These are phyloP conservation scores for Hedya salicella DNA, from an alignment of 2,888 invertebrate species.

Conservation along the genomic window DNA sequence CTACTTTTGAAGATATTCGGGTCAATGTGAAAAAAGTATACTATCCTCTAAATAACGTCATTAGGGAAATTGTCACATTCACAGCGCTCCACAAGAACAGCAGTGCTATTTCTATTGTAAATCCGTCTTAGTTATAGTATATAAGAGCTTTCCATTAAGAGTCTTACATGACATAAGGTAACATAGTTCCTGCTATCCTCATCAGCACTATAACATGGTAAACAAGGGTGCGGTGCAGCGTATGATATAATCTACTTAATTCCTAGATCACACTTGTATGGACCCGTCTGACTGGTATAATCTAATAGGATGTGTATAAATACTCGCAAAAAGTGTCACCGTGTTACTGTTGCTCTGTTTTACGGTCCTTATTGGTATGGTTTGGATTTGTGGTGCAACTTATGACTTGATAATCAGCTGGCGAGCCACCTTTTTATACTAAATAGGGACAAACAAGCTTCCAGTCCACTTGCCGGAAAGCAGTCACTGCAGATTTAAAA, in stretches of 20 bases:
- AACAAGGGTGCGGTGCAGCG: not conserved
- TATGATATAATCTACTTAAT: slow-evolving; percentile 26
- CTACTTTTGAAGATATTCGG: too few relatives aligned
- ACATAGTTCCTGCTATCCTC: not conserved
- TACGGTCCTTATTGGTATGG: not conserved
- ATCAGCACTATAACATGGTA: slow-evolving; percentile 3
- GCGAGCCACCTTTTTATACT: too few relatives aligned
- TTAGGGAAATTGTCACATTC: too few relatives aligned
- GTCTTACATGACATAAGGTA: not conserved
- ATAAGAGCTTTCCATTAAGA: too few relatives aligned
- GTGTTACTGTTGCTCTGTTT: not conserved
- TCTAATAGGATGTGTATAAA: slow-evolving; percentile 1
- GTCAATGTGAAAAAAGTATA: too few relatives aligned
- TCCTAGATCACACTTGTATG: not conserved
- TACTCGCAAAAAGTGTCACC: slow-evolving; percentile 3
- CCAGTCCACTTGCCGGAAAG: too few relatives aligned
- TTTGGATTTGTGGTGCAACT: not conserved
- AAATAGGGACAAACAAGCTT: not conserved
- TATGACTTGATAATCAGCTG: not conserved
- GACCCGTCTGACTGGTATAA: slow-evolving; percentile 8
- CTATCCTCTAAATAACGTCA: too few relatives aligned
- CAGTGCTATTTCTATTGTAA: too few relatives aligned
- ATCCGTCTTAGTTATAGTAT: too few relatives aligned
- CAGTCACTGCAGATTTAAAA: too few relatives aligned
- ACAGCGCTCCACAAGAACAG: too few relatives aligned